phyloP scores from a whole-genome alignment of 2,888 invertebrate species.

The Apomyelois bistriatella region DNA sequence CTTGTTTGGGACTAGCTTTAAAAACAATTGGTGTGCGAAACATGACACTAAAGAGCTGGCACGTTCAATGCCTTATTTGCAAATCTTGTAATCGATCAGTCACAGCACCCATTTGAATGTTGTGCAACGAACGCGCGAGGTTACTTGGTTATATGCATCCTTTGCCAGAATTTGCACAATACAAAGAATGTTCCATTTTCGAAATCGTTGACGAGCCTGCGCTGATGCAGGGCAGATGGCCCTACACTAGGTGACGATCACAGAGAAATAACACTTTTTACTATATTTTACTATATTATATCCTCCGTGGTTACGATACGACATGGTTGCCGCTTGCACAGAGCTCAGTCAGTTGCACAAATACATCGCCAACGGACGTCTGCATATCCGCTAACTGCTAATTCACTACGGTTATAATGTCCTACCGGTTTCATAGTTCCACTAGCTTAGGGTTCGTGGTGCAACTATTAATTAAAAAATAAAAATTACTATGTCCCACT shows the following conservation, averaged over 20 bases:
- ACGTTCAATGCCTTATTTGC: not conserved
- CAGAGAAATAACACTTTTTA: too few species aligned
- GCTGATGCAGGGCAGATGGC: not conserved
- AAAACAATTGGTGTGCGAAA: not conserved
- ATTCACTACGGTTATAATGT: too few species aligned
- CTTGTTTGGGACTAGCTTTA: too few species aligned
- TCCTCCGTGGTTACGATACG: not conserved
- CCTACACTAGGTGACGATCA: not conserved
- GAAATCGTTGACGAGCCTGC: not conserved
- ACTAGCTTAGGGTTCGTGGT: too few species aligned
- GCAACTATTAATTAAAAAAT: too few species aligned
- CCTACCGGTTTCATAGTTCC: too few species aligned
- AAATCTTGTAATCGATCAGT: conserved; percentile 1
- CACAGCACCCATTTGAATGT: not conserved
- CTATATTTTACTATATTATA: too few species aligned
- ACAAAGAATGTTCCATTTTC: not conserved
- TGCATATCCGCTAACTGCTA: too few species aligned
- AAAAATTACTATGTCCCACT: too few species aligned
- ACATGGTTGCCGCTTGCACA: not conserved
- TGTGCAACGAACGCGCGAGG: not conserved
- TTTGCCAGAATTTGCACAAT: not conserved
- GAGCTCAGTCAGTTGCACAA: too few species aligned
- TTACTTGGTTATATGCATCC: not conserved
- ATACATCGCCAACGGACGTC: too few species aligned
- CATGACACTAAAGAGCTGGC: not conserved